Percentiles rank a stretch among this genome's conserved stretches.
Evolutionary conservation across 2,797 vertebrate genomes (phyloP).

Genomic region (Hipposideros larvatus): DNA sequence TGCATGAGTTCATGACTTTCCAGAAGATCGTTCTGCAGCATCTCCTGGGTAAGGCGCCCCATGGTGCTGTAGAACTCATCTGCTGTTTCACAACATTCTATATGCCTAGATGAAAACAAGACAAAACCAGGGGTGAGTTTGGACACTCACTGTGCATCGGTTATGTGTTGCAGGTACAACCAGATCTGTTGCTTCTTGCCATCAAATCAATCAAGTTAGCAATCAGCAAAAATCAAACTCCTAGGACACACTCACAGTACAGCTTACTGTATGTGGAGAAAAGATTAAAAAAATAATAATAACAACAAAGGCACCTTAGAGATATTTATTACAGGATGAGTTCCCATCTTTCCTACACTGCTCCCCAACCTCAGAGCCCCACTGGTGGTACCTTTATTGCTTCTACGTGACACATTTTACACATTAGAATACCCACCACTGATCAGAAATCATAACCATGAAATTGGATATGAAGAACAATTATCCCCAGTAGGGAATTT

Average conservation of each 20-base stretch:
- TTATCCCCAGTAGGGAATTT: background rate
- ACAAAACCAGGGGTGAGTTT: background rate
- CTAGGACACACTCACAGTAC: background rate
- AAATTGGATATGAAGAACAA: background rate
- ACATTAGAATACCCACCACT: background rate
- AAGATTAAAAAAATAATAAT: background rate
- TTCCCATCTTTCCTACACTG: background rate
- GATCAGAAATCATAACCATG: background rate
- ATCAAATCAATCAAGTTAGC: background rate
- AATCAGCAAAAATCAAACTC: slow-evolving; percentile 1
- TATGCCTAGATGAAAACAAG: slow-evolving; percentile 90
- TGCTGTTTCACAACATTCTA: slow-evolving; percentile 96
- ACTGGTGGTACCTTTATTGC: background rate
- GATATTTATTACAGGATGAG: background rate
- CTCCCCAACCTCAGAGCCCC: background rate
- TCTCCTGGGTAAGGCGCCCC: slow-evolving; percentile 97
- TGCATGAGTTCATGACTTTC: slow-evolving; percentile 98
- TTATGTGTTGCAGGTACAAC: background rate
- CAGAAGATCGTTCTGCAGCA: slow-evolving; percentile 95
- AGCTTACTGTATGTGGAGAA: background rate
- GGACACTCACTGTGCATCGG: background rate
- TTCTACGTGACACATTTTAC: background rate
- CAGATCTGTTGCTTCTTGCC: background rate
- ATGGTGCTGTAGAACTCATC: slow-evolving; percentile 99
- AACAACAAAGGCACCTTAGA: background rate